These are phyloP conservation scores for Heterohyrax brucei DNA, from an alignment of 2,797 vertebrate genomes.

Conservation along the genomic window DNA sequence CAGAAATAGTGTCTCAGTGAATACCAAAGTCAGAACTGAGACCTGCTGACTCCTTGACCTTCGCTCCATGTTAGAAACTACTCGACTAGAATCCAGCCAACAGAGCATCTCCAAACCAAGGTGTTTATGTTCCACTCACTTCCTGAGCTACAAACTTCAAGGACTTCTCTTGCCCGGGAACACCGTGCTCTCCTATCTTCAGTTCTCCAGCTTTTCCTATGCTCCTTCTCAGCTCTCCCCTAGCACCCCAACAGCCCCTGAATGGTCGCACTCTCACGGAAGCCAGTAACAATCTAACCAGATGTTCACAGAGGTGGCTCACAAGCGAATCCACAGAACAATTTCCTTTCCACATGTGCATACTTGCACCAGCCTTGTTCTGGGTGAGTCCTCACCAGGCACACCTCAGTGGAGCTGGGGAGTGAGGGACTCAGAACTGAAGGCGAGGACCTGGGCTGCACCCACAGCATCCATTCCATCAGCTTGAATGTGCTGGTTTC, in stretches of 20 bases:
- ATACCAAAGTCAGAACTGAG: background rate
- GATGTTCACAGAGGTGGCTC: background rate
- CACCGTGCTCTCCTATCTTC: background rate
- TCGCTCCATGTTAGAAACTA: background rate
- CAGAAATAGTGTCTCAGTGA: background rate
- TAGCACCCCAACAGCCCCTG: background rate
- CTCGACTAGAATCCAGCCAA: background rate
- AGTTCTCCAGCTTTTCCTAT: background rate
- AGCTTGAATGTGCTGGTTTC: too few species aligned
- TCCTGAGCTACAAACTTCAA: background rate
- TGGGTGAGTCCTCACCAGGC: background rate
- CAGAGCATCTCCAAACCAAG: background rate
- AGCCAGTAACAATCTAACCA: background rate
- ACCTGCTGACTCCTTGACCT: background rate
- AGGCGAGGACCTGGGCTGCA: background rate
- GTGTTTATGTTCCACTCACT: background rate
- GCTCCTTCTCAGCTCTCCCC: background rate
- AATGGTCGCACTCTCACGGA: background rate
- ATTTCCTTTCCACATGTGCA: background rate
- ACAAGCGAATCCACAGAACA: background rate
- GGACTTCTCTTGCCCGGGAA: background rate
- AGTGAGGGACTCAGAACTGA: background rate
- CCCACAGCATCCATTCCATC: accelerated
- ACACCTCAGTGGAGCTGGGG: background rate
- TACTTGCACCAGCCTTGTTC: background rate